Conservation (phyloP, 2,113 vertebrate genomes). For the Sinocyclocheilus anophthalmus region DNA sequence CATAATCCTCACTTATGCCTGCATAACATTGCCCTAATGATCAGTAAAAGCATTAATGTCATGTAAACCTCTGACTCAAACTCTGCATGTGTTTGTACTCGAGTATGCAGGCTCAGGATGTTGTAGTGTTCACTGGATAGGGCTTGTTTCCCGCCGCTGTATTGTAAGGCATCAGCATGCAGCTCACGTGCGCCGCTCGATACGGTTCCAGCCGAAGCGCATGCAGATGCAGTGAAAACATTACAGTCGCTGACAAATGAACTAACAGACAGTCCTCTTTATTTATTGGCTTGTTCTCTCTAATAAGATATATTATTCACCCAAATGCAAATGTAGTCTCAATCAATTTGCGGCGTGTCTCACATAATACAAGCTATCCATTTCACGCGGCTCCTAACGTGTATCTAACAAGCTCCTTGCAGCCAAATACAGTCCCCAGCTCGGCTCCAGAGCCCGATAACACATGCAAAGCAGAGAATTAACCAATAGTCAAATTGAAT, state of each 20-base stretch:
- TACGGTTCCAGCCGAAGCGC: not conserved
- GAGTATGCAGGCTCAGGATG: not conserved
- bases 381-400: slow-evolving; percentile 15
- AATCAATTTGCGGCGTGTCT: slow-evolving; percentile 31
- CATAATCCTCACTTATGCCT: not conserved
- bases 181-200: not conserved
- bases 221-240: slow-evolving; percentile 28
- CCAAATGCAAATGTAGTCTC: slow-evolving; percentile 40
- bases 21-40: not conserved
- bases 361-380: slow-evolving; percentile 53
- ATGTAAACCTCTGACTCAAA: not conserved
- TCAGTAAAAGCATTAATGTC: too few species aligned
- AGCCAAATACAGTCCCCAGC: slow-evolving; percentile 36
- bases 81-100: not conserved
- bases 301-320: slow-evolving; percentile 46
- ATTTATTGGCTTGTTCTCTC: slow-evolving; percentile 45
- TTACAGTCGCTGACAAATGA: slow-evolving; percentile 33
- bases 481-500: slow-evolving; percentile 91
- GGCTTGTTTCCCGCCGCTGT: not conserved
- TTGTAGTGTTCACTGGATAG: not conserved
- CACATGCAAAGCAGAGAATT: slow-evolving; percentile 72
- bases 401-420: slow-evolving; percentile 42
- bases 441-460: slow-evolving; percentile 66
- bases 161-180: slow-evolving; percentile 19
- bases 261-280: slow-evolving; percentile 40